Conservation (phyloP, 2,797 vertebrate genomes). For the Echiichthys vipera region DNA sequence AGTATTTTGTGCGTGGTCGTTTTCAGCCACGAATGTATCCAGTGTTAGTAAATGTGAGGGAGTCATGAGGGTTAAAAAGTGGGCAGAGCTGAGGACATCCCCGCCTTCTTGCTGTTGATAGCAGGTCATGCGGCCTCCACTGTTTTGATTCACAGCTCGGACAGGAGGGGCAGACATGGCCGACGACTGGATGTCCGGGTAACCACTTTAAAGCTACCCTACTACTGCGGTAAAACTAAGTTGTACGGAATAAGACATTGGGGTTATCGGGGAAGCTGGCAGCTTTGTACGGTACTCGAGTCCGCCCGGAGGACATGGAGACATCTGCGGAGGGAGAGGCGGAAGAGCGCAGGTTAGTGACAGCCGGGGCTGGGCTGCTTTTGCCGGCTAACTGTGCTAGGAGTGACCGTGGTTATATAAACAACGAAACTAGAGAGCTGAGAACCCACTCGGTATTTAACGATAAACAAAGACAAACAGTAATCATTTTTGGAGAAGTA, state of each 20-base stretch:
- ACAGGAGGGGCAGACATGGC: conserved; percentile 57
- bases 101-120: conserved; percentile 51
- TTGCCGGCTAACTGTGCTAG: not conserved
- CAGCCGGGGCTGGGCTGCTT: not conserved
- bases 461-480: not conserved
- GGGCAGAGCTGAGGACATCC: conserved; percentile 19
- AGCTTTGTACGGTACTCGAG: conserved; percentile 35
- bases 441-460: accelerated
- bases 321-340: conserved; percentile 71
- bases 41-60: too few species aligned
- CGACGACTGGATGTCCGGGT: conserved; percentile 43
- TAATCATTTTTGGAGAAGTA: not conserved
- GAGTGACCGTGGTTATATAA: not conserved
- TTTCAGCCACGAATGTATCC: too few species aligned
- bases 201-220: not conserved
- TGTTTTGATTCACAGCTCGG: conserved; percentile 60
- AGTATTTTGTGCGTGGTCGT: too few species aligned
- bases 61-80: too few species aligned
- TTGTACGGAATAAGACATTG: not conserved
- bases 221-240: not conserved
- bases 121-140: conserved; percentile 59
- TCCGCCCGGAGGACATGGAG: conserved; percentile 76
- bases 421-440: not conserved
- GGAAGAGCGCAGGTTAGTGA: conserved; percentile 79
- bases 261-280: conserved; percentile 52